phyloP scores from a whole-genome alignment of 2,888 invertebrate species.

The Drosophila anomalipes region DNA sequence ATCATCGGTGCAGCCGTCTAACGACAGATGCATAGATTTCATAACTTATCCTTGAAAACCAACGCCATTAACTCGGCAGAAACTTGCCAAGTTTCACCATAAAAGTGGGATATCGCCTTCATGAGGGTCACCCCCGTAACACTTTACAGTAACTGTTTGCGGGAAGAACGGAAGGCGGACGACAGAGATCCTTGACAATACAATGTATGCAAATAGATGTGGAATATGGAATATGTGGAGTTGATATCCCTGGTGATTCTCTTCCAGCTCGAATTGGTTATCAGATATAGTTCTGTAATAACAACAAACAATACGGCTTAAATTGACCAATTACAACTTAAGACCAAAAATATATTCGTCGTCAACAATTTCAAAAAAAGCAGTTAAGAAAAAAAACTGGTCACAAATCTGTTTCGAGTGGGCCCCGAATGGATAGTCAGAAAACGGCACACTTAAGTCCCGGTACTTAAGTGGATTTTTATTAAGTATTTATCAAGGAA shows the following conservation, averaged over 20 bases:
- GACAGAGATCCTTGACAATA: slow-evolving; percentile 47
- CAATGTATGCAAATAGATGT: slow-evolving; percentile 40
- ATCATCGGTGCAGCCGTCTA: slow-evolving; percentile 49
- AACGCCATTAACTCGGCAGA: slow-evolving; percentile 42
- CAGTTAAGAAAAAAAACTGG: slow-evolving; percentile 2
- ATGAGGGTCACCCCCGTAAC: not conserved
- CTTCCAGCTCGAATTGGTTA: slow-evolving; percentile 32
- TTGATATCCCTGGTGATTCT: slow-evolving; percentile 25
- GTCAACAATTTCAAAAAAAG: not conserved
- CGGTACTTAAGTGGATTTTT: slow-evolving; percentile 65
- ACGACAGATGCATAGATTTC: slow-evolving; percentile 50
- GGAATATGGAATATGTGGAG: slow-evolving; percentile 17
- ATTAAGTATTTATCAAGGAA: slow-evolving; percentile 73
- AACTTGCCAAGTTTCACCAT: slow-evolving; percentile 49
- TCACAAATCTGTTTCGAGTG: slow-evolving; percentile 9
- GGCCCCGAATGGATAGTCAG: slow-evolving; percentile 2
- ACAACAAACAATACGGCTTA: not conserved
- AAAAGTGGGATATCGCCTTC: slow-evolving; percentile 60
- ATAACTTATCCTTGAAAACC: slow-evolving; percentile 7
- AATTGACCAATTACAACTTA: slow-evolving; percentile 1
- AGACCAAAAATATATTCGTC: not conserved
- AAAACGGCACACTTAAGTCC: slow-evolving; percentile 18
- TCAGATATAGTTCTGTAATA: not conserved
- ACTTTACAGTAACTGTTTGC: slow-evolving; percentile 28
- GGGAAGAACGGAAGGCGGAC: slow-evolving; percentile 39